phyloP scores from a whole-genome alignment of 2,888 invertebrate species.

The Nineta flava region DNA sequence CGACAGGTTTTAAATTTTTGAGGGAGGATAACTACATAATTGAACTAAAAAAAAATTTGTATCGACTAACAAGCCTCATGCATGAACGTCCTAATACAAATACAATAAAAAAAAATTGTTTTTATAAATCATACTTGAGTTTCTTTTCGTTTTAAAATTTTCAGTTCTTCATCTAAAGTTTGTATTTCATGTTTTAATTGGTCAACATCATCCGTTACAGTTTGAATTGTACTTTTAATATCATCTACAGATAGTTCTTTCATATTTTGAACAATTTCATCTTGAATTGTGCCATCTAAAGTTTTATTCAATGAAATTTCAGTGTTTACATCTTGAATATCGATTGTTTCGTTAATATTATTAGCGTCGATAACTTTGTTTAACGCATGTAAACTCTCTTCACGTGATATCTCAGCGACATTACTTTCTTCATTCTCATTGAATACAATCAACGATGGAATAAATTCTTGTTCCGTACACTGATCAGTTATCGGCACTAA shows the following conservation, averaged over 20 bases:
- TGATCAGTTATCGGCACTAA: conserved; percentile 24
- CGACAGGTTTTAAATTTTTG: no score
- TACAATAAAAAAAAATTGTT: no score
- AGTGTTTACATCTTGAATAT: conserved; percentile 2
- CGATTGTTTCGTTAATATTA: neutral
- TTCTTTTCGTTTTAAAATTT: conserved; percentile 17
- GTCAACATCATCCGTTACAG: conserved; percentile 23
- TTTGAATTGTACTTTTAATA: conserved; percentile 21
- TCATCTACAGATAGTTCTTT: conserved; percentile 14
- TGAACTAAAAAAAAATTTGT: no score
- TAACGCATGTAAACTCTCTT: neutral
- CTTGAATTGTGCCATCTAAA: conserved; percentile 4
- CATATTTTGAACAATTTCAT: conserved; percentile 7
- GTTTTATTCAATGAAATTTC: conserved; percentile 5
- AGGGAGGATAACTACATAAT: no score
- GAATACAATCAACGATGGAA: conserved; percentile 19
- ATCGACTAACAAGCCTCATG: no score
- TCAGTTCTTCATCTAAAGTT: conserved; percentile 21
- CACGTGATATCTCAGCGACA: neutral
- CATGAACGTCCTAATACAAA: no score
- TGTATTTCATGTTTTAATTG: conserved; percentile 20
- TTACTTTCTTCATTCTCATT: neutral
- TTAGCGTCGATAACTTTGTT: neutral
- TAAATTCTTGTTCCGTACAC: conserved; percentile 20
- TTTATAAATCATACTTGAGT: conserved; percentile 5